Evolutionary conservation across 2,888 invertebrate species (phyloP).

Genomic region (Drosophila histrio): DNA sequence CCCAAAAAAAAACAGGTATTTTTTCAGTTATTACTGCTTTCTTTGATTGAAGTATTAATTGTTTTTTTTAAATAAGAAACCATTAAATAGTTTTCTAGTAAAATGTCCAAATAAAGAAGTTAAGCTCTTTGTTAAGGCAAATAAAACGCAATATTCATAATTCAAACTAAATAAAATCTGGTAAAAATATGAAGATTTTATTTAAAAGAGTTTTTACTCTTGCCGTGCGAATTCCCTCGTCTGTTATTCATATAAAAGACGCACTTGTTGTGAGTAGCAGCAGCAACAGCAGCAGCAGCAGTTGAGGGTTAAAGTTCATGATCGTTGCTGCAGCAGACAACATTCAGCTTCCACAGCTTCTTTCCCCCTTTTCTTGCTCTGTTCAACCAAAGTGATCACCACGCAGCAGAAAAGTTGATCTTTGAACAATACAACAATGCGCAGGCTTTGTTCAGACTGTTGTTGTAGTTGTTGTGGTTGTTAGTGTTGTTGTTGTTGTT

Average conservation of each 20-base stretch:
- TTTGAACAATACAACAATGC: constrained; percentile 56
- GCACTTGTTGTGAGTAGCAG: background rate
- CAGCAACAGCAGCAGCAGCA: background rate
- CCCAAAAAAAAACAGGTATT: too few relatives aligned
- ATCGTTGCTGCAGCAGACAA: background rate
- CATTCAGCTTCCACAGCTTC: background rate
- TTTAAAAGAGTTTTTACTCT: too few relatives aligned
- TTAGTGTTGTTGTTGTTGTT: background rate
- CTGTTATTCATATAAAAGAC: background rate
- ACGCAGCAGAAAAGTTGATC: constrained; percentile 40
- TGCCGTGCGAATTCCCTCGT: background rate
- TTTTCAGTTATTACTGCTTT: too few relatives aligned
- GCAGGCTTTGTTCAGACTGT: constrained; percentile 32
- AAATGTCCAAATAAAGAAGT: too few relatives aligned
- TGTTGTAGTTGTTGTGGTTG: background rate
- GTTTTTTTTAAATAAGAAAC: too few relatives aligned
- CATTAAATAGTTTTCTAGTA: too few relatives aligned
- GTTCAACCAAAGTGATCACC: background rate
- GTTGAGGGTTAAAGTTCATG: constrained; percentile 1
- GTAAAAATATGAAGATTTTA: too few relatives aligned
- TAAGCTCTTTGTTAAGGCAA: too few relatives aligned
- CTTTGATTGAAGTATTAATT: too few relatives aligned
- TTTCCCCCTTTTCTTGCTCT: background rate
- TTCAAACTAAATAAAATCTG: too few relatives aligned
- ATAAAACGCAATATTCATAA: too few relatives aligned